These are phyloP conservation scores for Heliangelus exortis DNA, from an alignment of 2,797 vertebrate genomes.

Conservation along the genomic window DNA sequence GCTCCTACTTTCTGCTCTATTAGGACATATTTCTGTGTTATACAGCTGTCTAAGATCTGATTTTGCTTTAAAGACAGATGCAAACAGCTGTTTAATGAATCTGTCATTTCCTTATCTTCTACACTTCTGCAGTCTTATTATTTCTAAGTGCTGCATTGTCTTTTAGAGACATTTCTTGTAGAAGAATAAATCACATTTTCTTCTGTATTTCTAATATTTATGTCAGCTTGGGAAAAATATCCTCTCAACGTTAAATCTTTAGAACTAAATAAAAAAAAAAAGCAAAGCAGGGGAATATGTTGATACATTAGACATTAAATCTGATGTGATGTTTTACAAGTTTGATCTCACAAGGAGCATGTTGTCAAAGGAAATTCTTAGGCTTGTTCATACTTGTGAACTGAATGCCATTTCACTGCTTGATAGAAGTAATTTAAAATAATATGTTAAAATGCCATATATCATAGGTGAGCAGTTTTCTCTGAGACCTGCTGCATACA, in stretches of 20 bases:
- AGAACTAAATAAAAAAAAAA: conserved; percentile 1
- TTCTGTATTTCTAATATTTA: conserved; percentile 62
- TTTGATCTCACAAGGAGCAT: conserved; percentile 58
- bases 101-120: conserved; percentile 27
- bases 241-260: conserved; percentile 56
- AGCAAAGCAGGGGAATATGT: neutral
- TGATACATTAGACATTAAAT: conserved; percentile 63
- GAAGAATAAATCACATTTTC: conserved; percentile 48
- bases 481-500: conserved; percentile 32
- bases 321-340: conserved; percentile 67
- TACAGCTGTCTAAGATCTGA: conserved; percentile 37
- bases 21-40: conserved; percentile 11
- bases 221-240: conserved; percentile 56
- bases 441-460: conserved; percentile 55
- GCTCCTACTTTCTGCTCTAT: neutral
- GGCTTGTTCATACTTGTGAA: conserved; percentile 51
- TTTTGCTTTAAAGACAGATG: conserved; percentile 42
- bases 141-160: conserved; percentile 23
- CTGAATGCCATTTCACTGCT: conserved; percentile 55
- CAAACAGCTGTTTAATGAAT: conserved; percentile 45
- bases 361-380: conserved; percentile 66
- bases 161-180: conserved; percentile 31
- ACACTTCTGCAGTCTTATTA: conserved; percentile 38
- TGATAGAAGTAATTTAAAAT: conserved; percentile 71
- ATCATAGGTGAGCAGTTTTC: conserved; percentile 45